phyloP scores from a whole-genome alignment of 2,113 vertebrate species.

The Cyphomyrus discorhynchus region DNA sequence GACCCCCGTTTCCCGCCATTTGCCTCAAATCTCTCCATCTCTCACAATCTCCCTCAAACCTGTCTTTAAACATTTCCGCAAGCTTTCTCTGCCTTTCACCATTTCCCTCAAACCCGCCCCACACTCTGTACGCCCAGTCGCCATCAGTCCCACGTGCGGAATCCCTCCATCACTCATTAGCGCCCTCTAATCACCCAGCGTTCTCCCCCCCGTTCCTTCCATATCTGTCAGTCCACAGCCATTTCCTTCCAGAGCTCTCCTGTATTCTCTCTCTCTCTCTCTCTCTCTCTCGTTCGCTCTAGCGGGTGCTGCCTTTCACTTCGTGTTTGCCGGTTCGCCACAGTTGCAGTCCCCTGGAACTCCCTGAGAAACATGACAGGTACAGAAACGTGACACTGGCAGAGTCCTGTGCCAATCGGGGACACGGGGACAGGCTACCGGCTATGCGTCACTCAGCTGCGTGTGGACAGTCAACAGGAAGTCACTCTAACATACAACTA shows the following conservation, averaged over 20 bases:
- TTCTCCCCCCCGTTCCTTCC: background rate
- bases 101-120: background rate
- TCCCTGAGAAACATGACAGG: slow-evolving; percentile 45
- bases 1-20: slow-evolving; percentile 33
- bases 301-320: background rate
- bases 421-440: background rate
- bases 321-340: background rate
- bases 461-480: background rate
- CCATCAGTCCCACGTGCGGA: background rate
- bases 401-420: background rate
- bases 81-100: background rate
- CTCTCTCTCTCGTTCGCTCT: background rate
- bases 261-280: background rate
- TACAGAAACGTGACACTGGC: slow-evolving; percentile 26
- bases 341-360: slow-evolving; percentile 25
- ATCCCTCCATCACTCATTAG: slow-evolving; percentile 27
- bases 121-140: background rate
- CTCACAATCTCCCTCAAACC: slow-evolving; percentile 37
- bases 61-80: background rate
- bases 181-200: slow-evolving; percentile 24
- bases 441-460: background rate
- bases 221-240: background rate
- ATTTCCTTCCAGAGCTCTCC: background rate
- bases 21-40: slow-evolving; percentile 30
- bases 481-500: background rate